phyloP scores from a whole-genome alignment of 1,140 invertebrate genomes.

The Pseudomyrmex pallidus region DNA sequence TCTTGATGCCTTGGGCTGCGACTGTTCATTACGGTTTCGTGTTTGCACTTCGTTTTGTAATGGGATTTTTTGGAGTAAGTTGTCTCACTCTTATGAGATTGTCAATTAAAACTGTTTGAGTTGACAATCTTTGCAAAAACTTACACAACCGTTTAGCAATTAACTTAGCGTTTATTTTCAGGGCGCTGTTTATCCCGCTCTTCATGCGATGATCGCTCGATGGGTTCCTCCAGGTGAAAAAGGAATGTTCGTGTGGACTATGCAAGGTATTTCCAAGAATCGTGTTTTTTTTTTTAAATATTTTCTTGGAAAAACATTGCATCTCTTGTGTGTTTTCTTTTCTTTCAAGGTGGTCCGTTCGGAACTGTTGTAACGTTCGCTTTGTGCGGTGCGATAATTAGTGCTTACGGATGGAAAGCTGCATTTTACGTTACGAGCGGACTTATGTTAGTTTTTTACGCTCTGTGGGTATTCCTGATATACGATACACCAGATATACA shows the following conservation, averaged over 20 bases:
- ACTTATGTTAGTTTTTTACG: conserved; percentile 87
- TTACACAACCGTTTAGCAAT: background rate
- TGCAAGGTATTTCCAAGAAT: conserved; percentile 81
- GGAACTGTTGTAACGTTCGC: conserved; percentile 92
- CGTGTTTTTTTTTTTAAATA: background rate
- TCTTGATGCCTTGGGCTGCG: conserved; percentile 88
- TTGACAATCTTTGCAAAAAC: too few relatives aligned
- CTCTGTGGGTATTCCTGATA: conserved; percentile 88
- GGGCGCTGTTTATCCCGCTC: conserved; percentile 90
- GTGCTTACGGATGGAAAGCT: conserved; percentile 89
- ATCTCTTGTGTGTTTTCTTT: conserved; percentile 15
- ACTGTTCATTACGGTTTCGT: conserved; percentile 87
- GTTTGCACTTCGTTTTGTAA: conserved; percentile 87
- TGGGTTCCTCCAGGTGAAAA: conserved; percentile 92
- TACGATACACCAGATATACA: conserved; percentile 91
- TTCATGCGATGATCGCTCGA: conserved; percentile 89
- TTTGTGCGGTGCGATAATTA: conserved; percentile 88
- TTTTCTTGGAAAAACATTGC: background rate
- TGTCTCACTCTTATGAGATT: conserved; percentile 3
- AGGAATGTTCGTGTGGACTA: conserved; percentile 90
- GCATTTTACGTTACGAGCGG: conserved; percentile 90
- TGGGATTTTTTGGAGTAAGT: conserved; percentile 89
- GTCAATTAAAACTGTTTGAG: background rate
- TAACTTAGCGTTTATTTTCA: conserved; percentile 75
- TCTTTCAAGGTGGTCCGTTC: conserved; percentile 89